phyloP scores from a whole-genome alignment of 2,888 invertebrate genomes.

The Chrysina gloriosa region DNA sequence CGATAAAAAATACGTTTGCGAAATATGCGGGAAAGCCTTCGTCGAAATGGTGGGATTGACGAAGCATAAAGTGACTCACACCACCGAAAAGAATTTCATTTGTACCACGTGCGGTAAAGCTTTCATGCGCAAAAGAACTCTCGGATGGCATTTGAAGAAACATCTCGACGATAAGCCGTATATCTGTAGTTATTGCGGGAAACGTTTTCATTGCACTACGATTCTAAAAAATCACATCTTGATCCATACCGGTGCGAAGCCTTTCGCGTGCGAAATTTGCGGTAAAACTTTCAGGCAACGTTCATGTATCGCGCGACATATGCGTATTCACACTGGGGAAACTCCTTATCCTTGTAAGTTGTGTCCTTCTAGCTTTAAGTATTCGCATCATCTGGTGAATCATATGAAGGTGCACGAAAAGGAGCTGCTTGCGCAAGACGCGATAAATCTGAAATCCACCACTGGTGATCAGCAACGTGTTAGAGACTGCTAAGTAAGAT shows the following conservation, averaged over 20 bases:
- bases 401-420: slow-evolving; percentile 19
- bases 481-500: neutral
- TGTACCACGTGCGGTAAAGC: slow-evolving; percentile 5
- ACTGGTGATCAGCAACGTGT: neutral
- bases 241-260: slow-evolving; percentile 18
- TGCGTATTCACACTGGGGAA: slow-evolving; percentile 21
- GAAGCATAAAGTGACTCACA: neutral
- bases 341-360: slow-evolving; percentile 21
- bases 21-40: slow-evolving; percentile 20
- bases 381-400: slow-evolving; percentile 12
- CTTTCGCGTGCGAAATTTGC: slow-evolving; percentile 1
- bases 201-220: neutral
- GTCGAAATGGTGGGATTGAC: neutral
- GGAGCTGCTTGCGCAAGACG: neutral
- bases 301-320: neutral
- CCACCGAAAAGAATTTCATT: neutral
- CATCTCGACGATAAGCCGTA: neutral
- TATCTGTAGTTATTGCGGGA: neutral
- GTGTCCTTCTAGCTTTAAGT: slow-evolving; percentile 8
- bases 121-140: neutral
- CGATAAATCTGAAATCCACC: neutral
- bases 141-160: neutral
- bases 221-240: neutral
- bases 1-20: slow-evolving; percentile 2
- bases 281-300: slow-evolving; percentile 4